phyloP scores from a whole-genome alignment of 1,140 invertebrate species.

The Frieseomelitta varia region DNA sequence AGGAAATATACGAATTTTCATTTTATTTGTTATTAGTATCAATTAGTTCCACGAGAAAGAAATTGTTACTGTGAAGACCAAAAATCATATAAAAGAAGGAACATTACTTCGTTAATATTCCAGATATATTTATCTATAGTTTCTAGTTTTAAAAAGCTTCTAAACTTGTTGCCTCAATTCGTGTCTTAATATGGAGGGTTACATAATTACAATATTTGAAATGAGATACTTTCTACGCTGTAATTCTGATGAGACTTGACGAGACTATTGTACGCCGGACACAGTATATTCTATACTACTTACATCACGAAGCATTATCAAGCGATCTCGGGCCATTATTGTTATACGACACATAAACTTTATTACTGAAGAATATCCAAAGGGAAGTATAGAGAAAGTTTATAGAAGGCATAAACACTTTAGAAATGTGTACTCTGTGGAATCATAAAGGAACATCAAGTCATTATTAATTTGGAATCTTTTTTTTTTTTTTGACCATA shows the following conservation, averaged over 20 bases:
- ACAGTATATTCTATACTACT: neutral
- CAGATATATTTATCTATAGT: no score
- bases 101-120: no score
- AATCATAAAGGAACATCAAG: neutral
- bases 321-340: neutral
- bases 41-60: no score
- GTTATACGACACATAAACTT: neutral
- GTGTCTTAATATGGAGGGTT: no score
- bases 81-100: no score
- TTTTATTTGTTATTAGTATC: no score
- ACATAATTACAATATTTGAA: neutral
- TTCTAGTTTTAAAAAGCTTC: no score
- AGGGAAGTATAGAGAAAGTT: neutral
- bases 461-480: neutral
- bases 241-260: neutral
- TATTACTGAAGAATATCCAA: neutral
- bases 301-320: neutral
- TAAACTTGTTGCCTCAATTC: no score
- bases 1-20: no score
- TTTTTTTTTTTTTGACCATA: neutral
- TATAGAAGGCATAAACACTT: neutral
- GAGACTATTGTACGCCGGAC: neutral
- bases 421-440: neutral
- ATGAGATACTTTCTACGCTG: neutral
- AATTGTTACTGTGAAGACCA: no score